Evolutionary conservation across 1,140 invertebrate genomes (phyloP), one percentile per base, ranked within the genome.

Genomic region (Zaprionus tsacasi): DNA sequence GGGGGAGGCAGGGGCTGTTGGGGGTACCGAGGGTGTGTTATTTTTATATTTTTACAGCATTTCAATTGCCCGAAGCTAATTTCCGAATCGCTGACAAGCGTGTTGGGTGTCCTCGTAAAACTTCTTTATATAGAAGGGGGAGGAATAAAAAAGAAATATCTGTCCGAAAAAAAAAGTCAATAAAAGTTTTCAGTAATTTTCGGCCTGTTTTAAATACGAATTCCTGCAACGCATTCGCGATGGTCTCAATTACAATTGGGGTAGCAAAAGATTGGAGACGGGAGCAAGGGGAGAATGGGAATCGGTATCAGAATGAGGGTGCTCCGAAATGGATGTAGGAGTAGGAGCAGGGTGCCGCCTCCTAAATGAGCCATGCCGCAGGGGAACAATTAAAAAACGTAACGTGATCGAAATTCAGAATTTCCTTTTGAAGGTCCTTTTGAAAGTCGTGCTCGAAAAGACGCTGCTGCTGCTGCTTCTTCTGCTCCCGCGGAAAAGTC

Each of bases 361-460:
- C 78, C 81, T 79, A 85, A 88, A 89, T 81, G 85, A 76, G 81
- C 66, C 70, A 35, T 71, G 78, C 85, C 85, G 85, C 85, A 85
- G 81, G 85, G 85, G 85, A 89, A 88, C 85, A 88, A 88, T 88
- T 88, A 88, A 88, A 89, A 89, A 89, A 85, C 76, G 78, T 88
- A 89, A 88, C 85, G 85, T 88, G 85, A 88, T 88, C 85, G 89
- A 88, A 89, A 88, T 88, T 89, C 79, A 63, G 79, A 88, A 88
- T 88, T 79, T 85, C 75, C 75, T 73, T 82, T 78, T 80, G 73
- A 56, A 70, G 80, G 83, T 83, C 82, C 82, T 87, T 88, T 87
- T 88, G 82, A 81, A 58, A 79, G 71, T 76, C 70, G 73, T 59
- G 21, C n/a, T n/a, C n/a, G n/a, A n/a, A n/a, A n/a, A n/a, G 55